Percentiles rank a stretch among this genome's conserved stretches.
These are phyloP conservation scores for Nesidiocoris tenuis DNA, from an alignment of 2,888 invertebrate species.

Conservation along the genomic window DNA sequence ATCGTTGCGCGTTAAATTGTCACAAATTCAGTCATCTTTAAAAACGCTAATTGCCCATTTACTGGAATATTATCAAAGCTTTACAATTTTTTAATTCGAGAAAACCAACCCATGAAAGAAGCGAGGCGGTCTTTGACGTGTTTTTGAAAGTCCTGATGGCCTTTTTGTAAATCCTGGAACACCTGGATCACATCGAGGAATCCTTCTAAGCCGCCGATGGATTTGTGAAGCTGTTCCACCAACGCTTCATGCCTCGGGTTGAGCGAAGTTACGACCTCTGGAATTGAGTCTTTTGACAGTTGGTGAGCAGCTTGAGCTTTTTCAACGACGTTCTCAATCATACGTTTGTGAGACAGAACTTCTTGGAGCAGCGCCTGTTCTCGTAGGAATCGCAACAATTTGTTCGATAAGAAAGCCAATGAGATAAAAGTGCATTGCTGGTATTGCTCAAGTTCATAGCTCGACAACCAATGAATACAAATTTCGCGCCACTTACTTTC, in stretches of 20 bases:
- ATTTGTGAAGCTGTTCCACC: constrained; percentile 64
- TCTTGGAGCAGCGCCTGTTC: constrained; percentile 78
- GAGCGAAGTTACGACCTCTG: constrained; percentile 68
- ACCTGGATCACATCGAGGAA: constrained; percentile 79
- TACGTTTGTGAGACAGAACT: constrained; percentile 82
- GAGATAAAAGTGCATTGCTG: too few species aligned
- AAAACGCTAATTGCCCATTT: too few species aligned
- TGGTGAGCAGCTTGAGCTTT: constrained; percentile 74
- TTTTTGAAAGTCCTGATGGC: constrained; percentile 86
- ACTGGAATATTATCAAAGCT: too few species aligned
- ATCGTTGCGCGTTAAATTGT: too few species aligned
- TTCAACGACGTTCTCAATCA: constrained; percentile 85
- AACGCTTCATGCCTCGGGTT: constrained; percentile 74
- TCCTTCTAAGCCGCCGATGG: constrained; percentile 72
- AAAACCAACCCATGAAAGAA: constrained; percentile 63
- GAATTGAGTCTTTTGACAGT: constrained; percentile 54
- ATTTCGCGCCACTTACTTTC: constrained; percentile 63
- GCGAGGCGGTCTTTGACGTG: constrained; percentile 85
- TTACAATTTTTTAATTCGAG: too few species aligned
- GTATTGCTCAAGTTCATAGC: too few species aligned
- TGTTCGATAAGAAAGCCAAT: not conserved
- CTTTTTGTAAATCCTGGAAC: constrained; percentile 81
- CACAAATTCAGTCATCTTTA: too few species aligned
- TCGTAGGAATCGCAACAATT: too few species aligned
- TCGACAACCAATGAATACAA: too few species aligned